Evolutionary conservation across 2,888 invertebrate genomes (phyloP).

Genomic region (Acanthosepion lycidas): DNA sequence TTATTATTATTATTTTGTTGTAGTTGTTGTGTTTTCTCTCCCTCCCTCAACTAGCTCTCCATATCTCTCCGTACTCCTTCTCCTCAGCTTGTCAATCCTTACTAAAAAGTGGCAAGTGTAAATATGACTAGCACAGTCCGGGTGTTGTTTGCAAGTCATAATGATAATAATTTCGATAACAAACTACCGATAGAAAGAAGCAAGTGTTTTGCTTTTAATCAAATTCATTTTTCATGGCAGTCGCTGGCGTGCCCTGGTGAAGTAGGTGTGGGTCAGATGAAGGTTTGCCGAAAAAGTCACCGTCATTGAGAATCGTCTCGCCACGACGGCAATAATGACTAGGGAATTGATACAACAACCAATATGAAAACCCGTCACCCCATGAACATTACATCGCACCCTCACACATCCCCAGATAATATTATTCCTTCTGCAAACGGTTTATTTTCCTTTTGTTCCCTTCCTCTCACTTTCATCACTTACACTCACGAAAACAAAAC

Average conservation of each 20-base stretch:
- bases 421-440: neutral
- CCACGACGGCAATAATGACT: neutral
- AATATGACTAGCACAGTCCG: neutral
- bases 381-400: neutral
- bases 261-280: neutral
- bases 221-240: neutral
- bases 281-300: neutral
- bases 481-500: neutral
- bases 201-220: conserved; percentile 1
- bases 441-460: neutral
- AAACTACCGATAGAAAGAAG: neutral
- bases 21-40: neutral
- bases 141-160: conserved; percentile 33
- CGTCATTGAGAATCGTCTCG: neutral
- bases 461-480: neutral
- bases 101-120: neutral
- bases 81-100: neutral
- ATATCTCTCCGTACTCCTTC: neutral
- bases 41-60: neutral
- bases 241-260: neutral
- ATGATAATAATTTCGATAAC: conserved; percentile 6
- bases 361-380: neutral
- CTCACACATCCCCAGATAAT: neutral
- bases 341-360: neutral
- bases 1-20: neutral